These are phyloP conservation scores for Teinopalpus imperialis DNA, from an alignment of 2,888 invertebrate species.

Conservation along the genomic window DNA sequence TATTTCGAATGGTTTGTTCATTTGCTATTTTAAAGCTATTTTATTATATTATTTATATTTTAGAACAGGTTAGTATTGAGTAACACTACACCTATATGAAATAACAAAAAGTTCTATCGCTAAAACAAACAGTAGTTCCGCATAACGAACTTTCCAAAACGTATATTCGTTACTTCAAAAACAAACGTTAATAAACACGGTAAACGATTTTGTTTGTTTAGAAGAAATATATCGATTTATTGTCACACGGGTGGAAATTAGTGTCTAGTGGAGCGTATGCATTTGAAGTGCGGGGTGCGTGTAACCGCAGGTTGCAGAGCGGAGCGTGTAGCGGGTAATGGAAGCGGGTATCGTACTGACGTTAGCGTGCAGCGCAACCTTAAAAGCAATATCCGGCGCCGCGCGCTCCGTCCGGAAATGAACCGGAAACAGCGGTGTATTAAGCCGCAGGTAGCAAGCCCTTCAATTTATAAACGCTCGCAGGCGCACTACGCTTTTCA, in stretches of 20 bases:
- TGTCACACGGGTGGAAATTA: slow-evolving; percentile 18
- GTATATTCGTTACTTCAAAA: slow-evolving; percentile 22
- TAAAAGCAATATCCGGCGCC: slow-evolving; percentile 83
- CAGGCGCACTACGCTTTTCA: slow-evolving; percentile 60
- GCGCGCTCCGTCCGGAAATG: slow-evolving; percentile 81
- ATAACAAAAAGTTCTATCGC: slow-evolving; percentile 2
- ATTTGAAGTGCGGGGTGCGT: slow-evolving; percentile 19
- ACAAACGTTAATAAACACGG: slow-evolving; percentile 16
- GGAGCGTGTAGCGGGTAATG: slow-evolving; percentile 20
- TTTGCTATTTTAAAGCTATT: too few relatives aligned
- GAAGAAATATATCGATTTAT: slow-evolving; percentile 18
- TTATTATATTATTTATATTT: too few relatives aligned
- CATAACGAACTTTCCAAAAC: slow-evolving; percentile 18
- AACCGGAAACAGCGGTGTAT: slow-evolving; percentile 83
- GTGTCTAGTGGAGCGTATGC: slow-evolving; percentile 16
- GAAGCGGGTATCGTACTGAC: slow-evolving; percentile 22
- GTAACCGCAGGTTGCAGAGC: slow-evolving; percentile 18
- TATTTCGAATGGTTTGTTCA: too few relatives aligned
- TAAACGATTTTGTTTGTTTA: slow-evolving; percentile 20
- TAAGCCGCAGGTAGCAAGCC: slow-evolving; percentile 82
- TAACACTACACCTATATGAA: slow-evolving; percentile 1
- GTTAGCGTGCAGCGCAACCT: slow-evolving; percentile 75
- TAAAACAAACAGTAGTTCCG: slow-evolving; percentile 6
- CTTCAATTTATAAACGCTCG: slow-evolving; percentile 81
- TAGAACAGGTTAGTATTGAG: too few relatives aligned